Conservation (phyloP, 1,140 invertebrate genomes). For the Aphelinus certus region DNA sequence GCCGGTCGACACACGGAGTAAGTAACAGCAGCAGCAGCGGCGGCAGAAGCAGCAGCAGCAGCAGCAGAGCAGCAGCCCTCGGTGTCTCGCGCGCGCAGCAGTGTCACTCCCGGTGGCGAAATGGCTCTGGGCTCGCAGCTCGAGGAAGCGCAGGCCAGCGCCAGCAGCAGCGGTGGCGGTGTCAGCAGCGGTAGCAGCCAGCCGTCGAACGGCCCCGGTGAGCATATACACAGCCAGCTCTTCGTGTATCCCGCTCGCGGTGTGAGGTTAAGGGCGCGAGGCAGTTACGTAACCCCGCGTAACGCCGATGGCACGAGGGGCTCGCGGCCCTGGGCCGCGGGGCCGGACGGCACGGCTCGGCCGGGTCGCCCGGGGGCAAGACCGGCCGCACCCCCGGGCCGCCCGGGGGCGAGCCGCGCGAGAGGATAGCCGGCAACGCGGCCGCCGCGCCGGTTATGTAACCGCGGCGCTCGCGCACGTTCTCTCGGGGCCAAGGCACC, state of each 20-base stretch:
- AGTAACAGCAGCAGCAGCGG: slow-evolving; percentile 19
- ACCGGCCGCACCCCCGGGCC: too few species aligned
- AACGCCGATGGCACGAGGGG: background rate
- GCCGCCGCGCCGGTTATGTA: slow-evolving; percentile 47
- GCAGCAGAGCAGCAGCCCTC: background rate
- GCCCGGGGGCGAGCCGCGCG: too few species aligned
- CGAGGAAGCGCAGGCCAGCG: slow-evolving; percentile 56
- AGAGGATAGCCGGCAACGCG: background rate
- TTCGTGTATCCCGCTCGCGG: too few species aligned
- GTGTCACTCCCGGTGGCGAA: slow-evolving; percentile 27
- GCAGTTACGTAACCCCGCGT: slow-evolving; percentile 34
- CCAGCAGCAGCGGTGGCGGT: slow-evolving; percentile 48
- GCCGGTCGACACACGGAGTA: too few species aligned
- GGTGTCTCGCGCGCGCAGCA: background rate
- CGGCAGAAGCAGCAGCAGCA: slow-evolving; percentile 8
- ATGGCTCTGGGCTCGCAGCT: slow-evolving; percentile 64
- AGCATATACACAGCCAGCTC: background rate
- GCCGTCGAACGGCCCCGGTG: slow-evolving; percentile 3
- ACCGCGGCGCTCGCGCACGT: slow-evolving; percentile 46
- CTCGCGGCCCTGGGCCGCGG: too few species aligned
- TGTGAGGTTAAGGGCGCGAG: slow-evolving; percentile 2
- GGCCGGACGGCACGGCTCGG: too few species aligned
- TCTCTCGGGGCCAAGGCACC: slow-evolving; percentile 20
- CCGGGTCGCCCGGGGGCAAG: too few species aligned
- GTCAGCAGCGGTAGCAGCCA: slow-evolving; percentile 1